Evolutionary conservation across 2,113 vertebrate genomes (phyloP).

Genomic region (Cathartes aura): DNA sequence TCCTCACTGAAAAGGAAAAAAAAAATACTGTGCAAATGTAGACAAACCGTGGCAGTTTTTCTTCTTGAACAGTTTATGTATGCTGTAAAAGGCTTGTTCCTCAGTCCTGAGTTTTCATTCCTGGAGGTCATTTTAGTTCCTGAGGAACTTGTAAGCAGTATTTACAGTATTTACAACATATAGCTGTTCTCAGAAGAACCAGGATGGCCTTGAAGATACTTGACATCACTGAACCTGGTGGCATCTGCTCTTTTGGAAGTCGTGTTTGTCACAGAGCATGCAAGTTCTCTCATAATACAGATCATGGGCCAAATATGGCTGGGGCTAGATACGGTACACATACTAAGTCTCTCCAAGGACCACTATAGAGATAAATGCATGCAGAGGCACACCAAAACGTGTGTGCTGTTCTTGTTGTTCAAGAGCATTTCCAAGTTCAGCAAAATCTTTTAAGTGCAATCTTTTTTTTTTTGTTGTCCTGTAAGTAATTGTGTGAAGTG

Average conservation of each 20-base stretch:
- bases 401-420: background rate
- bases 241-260: background rate
- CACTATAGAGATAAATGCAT: background rate
- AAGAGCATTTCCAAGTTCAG: background rate
- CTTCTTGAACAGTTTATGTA: background rate
- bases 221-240: background rate
- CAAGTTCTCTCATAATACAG: background rate
- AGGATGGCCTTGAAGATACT: background rate
- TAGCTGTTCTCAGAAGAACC: background rate
- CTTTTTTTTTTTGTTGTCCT: background rate
- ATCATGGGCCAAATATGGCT: background rate
- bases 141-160: background rate
- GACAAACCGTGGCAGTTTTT: background rate
- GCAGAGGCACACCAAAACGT: background rate
- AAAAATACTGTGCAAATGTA: background rate
- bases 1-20: background rate
- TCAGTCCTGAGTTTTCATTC: background rate
- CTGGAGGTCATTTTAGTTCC: background rate
- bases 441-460: background rate
- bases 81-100: background rate
- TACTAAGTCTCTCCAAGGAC: background rate
- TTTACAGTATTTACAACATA: background rate
- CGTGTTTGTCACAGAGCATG: background rate
- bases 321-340: background rate
- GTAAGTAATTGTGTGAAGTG: background rate